Conservation (phyloP, 2,113 vertebrate genomes). For the Odocoileus virginianus region DNA sequence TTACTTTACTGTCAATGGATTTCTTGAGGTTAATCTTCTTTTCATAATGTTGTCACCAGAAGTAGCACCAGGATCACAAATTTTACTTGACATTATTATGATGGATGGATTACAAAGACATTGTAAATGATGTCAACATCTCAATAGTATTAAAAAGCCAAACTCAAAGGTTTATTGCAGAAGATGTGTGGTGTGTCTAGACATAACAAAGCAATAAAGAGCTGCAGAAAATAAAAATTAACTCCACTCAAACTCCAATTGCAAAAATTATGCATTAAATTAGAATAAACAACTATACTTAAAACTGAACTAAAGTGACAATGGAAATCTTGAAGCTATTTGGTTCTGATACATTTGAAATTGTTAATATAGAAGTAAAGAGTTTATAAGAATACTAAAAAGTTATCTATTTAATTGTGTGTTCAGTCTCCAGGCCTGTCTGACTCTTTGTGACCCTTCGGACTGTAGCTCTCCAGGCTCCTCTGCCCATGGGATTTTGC, state of each 20-base stretch:
- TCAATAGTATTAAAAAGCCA: slow-evolving; percentile 51
- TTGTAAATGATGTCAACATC: slow-evolving; percentile 62
- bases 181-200: slow-evolving; percentile 68
- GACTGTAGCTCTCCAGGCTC: neutral
- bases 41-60: slow-evolving; percentile 46
- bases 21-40: slow-evolving; percentile 55
- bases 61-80: neutral
- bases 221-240: slow-evolving; percentile 68
- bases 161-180: slow-evolving; percentile 65
- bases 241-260: slow-evolving; percentile 65
- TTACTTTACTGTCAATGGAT: neutral
- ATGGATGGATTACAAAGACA: slow-evolving; percentile 46
- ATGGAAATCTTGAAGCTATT: slow-evolving; percentile 54
- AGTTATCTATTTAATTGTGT: neutral
- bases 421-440: neutral
- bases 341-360: slow-evolving; percentile 41
- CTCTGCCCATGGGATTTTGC: neutral
- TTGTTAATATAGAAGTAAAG: neutral
- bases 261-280: slow-evolving; percentile 67
- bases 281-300: slow-evolving; percentile 68
- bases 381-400: neutral
- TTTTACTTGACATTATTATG: slow-evolving; percentile 67
- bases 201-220: slow-evolving; percentile 66
- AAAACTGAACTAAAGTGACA: slow-evolving; percentile 49
- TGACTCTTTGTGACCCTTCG: neutral